Evolutionary conservation across 2,113 vertebrate species (phyloP), one percentile per base, ranked within the genome.

Genomic region (Neolamprologus toae): DNA sequence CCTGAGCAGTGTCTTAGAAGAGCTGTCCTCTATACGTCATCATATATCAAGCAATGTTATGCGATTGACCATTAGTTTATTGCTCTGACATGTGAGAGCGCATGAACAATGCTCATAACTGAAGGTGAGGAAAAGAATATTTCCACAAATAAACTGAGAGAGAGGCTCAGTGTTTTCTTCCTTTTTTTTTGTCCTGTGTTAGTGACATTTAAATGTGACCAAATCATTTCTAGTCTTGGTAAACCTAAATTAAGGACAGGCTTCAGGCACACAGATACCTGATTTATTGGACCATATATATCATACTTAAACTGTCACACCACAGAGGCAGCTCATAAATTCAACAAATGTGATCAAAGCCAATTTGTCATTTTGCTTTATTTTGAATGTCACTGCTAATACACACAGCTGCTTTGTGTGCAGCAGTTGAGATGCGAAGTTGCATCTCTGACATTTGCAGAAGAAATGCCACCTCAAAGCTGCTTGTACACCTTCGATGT

Each of bases 371-470:
- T 13, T 76, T 80, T 8, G 8, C 84, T 82, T 85, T 82, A 35
- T 49, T 51, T 76, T 83, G 90, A 93, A 92, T 91, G 81, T 81
- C 90, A 86, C 55, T 4, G 79, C 81, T 82, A 73, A 89, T 85
- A 87, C 61, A 89, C 61, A 13, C 54, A 54, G 81, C 73, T 63
- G 86, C 89, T 76, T 71, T 42, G 14, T 86, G 82, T 59, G 82
- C 68, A 76, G 68, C 23, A 7, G 68, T 76, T 47, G 23, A 28
- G 68, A 76, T 76, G 42, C 79, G 28, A 28, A 73, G 84, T 84
- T 90, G 73, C 91, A 84, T 87, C 79, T 37, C 51, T 95, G 95
- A 95, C 93, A 93, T 95, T 94, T 95, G 79, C 80, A 89, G 84
- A 82, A 85, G 83, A 93, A 94, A 94, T 87, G 86, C 78, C 80